Conservation (phyloP, 2,888 invertebrate species). For the Plagiodera versicolora region DNA sequence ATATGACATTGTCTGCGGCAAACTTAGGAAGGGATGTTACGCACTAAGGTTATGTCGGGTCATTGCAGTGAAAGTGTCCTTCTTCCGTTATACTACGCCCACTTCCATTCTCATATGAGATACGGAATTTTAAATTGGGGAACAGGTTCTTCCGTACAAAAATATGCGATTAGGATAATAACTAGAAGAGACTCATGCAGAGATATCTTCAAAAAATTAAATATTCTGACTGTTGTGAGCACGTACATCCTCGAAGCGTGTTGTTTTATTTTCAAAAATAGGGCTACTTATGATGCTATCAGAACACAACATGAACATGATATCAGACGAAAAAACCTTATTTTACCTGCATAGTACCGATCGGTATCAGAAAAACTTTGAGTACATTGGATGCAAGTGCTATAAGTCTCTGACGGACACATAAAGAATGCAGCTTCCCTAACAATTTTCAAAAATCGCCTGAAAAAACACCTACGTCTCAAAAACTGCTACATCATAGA, state of each 20-base stretch:
- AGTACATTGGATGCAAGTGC: not conserved
- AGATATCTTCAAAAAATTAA: conserved; percentile 3
- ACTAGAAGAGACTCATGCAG: not conserved
- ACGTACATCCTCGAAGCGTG: conserved; percentile 6
- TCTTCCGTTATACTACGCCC: conserved; percentile 1
- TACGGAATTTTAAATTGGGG: conserved; percentile 8
- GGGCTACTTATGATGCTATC: conserved; percentile 5
- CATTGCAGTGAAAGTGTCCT: conserved; percentile 4
- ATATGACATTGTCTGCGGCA: not conserved
- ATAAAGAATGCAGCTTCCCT: too few species aligned
- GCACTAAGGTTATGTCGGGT: conserved; percentile 8
- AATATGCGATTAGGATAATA: conserved; percentile 1
- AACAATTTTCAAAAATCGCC: too few species aligned
- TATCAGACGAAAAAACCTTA: not conserved
- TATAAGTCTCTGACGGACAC: too few species aligned
- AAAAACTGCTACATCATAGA: too few species aligned
- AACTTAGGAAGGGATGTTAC: not conserved
- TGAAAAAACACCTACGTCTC: too few species aligned
- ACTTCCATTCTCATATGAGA: conserved; percentile 6
- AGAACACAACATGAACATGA: not conserved
- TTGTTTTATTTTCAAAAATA: conserved; percentile 6
- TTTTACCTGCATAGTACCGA: not conserved
- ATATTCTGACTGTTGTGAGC: not conserved
- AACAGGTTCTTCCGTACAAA: conserved; percentile 3
- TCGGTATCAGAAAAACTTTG: not conserved